Evolutionary conservation across 2,113 vertebrate genomes (phyloP).

Genomic region (Vulpes ferrilata): DNA sequence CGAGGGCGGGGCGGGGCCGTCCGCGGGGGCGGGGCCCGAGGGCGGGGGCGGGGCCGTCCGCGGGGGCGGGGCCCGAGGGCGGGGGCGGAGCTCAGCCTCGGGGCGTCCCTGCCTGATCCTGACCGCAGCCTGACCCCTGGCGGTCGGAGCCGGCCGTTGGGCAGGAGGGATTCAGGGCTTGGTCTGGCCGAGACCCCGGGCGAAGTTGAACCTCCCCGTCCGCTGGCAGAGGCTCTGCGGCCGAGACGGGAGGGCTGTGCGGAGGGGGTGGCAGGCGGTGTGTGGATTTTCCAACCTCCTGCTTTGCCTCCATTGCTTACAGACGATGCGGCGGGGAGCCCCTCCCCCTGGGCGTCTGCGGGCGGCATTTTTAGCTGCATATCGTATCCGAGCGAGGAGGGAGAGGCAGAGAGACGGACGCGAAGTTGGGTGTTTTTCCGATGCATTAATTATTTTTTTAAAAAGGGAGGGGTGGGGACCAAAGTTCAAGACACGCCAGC

Average conservation of each 20-base stretch:
- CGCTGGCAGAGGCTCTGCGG: not conserved
- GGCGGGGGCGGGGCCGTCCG: too few relatives aligned
- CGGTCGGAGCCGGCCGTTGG: not conserved
- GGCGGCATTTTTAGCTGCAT: not conserved
- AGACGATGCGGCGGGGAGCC: too few relatives aligned
- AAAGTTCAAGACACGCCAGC: not conserved
- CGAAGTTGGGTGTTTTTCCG: not conserved
- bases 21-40: rapidly evolving
- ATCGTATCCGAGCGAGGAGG: not conserved
- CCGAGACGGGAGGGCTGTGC: not conserved
- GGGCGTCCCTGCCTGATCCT: not conserved
- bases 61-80: not conserved
- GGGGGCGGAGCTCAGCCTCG: rapidly evolving
- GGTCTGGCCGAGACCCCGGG: not conserved
- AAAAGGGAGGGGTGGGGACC: too few relatives aligned
- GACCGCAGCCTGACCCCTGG: conserved; percentile 70
- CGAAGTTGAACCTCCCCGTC: not conserved
- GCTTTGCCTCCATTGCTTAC: not conserved
- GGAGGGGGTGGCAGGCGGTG: not conserved
- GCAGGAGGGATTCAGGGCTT: not conserved
- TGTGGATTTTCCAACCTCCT: not conserved
- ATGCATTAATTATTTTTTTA: not conserved
- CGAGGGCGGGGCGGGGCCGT: not conserved
- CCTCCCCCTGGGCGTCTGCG: not conserved
- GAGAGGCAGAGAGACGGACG: too few relatives aligned